phyloP scores from a whole-genome alignment of 2,113 vertebrate species.

The Scomber colias region DNA sequence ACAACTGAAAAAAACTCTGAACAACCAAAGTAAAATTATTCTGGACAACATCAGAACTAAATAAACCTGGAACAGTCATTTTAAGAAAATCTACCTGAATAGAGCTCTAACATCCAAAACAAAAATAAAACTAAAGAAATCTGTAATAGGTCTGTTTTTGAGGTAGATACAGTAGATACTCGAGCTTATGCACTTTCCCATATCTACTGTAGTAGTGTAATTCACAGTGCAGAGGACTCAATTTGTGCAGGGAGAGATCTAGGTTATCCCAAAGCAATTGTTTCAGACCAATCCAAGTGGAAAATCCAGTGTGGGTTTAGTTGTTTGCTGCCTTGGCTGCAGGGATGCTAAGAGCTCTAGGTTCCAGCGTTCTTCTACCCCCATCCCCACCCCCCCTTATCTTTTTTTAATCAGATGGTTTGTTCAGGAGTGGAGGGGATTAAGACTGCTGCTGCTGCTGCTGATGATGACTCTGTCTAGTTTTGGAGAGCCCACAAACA shows the following conservation, averaged over 20 bases:
- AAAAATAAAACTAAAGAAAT: neutral
- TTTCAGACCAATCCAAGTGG: slow-evolving; percentile 78
- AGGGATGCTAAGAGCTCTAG: slow-evolving; percentile 65
- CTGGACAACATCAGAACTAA: neutral
- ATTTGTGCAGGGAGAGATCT: slow-evolving; percentile 69
- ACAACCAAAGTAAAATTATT: neutral
- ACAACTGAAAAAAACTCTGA: neutral
- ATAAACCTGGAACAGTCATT: too few relatives aligned
- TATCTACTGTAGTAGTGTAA: slow-evolving; percentile 45
- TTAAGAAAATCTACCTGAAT: neutral
- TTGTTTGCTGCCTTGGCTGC: slow-evolving; percentile 73
- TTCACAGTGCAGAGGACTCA: slow-evolving; percentile 60
- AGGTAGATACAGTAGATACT: neutral
- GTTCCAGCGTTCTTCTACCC: slow-evolving; percentile 53
- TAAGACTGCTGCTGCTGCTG: slow-evolving; percentile 65
- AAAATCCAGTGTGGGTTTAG: slow-evolving; percentile 77
- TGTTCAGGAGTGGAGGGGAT: slow-evolving; percentile 74
- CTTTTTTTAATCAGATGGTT: slow-evolving; percentile 81
- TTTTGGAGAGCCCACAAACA: slow-evolving; percentile 58
- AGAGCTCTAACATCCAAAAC: neutral
- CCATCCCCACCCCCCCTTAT: slow-evolving; percentile 30
- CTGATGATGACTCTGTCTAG: slow-evolving; percentile 63
- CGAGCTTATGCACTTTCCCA: neutral
- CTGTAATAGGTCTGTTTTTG: neutral
- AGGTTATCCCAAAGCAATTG: slow-evolving; percentile 83